phyloP scores from a whole-genome alignment of 2,888 invertebrate species.

The Cheilosia impressa region DNA sequence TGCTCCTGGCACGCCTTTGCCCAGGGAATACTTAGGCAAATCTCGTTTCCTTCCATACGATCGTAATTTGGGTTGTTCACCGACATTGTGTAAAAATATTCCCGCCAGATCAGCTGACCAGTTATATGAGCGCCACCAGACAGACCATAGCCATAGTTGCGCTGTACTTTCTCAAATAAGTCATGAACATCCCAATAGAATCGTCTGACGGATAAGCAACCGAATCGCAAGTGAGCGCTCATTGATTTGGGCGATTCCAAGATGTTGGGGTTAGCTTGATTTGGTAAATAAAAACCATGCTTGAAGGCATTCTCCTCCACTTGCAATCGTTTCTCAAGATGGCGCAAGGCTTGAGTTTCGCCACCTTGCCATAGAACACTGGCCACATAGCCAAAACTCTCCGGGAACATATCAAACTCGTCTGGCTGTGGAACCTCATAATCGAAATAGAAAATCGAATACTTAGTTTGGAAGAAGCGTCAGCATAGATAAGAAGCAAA shows the following conservation, averaged over 20 bases:
- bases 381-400: constrained; percentile 80
- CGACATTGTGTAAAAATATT: constrained; percentile 92
- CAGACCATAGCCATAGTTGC: constrained; percentile 80
- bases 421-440: constrained; percentile 85
- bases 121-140: constrained; percentile 82
- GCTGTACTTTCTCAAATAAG: constrained; percentile 86
- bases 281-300: constrained; percentile 87
- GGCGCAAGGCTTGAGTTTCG: constrained; percentile 86
- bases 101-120: constrained; percentile 90
- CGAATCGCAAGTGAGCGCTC: constrained; percentile 89
- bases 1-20: constrained; percentile 84
- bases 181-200: constrained; percentile 90
- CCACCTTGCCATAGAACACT: constrained; percentile 87
- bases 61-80: constrained; percentile 89
- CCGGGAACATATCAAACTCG: constrained; percentile 85
- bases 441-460: constrained; percentile 4
- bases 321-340: constrained; percentile 85
- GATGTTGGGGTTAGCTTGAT: constrained; percentile 88
- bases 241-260: constrained; percentile 88
- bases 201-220: constrained; percentile 88
- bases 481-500: not conserved
- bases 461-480: not conserved
- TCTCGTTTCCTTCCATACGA: constrained; percentile 88
- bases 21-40: constrained; percentile 90
- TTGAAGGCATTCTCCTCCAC: constrained; percentile 85